Evolutionary conservation across 2,113 vertebrate genomes (phyloP), one percentile per base, ranked within the genome.

Genomic region (Amazona guildingii): DNA sequence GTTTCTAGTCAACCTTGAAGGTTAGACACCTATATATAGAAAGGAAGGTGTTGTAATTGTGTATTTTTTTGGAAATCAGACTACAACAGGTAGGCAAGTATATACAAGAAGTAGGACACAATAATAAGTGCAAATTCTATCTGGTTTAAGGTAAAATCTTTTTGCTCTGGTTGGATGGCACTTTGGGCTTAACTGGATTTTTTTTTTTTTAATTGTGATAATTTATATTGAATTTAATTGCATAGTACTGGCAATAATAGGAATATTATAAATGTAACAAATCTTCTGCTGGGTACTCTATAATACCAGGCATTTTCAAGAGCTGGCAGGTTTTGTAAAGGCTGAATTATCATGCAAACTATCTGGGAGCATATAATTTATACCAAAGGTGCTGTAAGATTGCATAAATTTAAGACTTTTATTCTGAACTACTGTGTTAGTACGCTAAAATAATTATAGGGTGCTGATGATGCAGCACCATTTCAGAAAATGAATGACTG

Each of bases 391-490:
- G 31, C 52, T 17, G 85, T 90, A 33, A 39, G 37, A 86, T 54
- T 91, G 93, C 90, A 86, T 78, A 87, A 75, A 44, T 92, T 54
- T 63, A 64, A 61, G 80, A 73, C 80, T 95, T 93, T 92, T 96
- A 84, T 90, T 90, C 92, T 91, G 57, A 74, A 63, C 86, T 79
- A 37, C 16, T 7, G 13, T 8, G 8, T 92, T 95, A 86, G 73
- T 88, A 76, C 81, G 52, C 73, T 76, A 48, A 78, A 69, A 67
- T 97, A 97, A 97, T 97, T 97, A 96, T 49, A 97, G 92, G 91
- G 93, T 96, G 72, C 96, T 44, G 79, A 76, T 1, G 7, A 87
- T 94, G 81, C 35, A 72, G 86, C 52, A 72, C 49, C 57, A 59
- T 86, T 94, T 78, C 91, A 90, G 90, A 91, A 90, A 92, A 88